These are phyloP conservation scores for Itoplectis maculator DNA, from an alignment of 2,888 invertebrate genomes.

Conservation along the genomic window DNA sequence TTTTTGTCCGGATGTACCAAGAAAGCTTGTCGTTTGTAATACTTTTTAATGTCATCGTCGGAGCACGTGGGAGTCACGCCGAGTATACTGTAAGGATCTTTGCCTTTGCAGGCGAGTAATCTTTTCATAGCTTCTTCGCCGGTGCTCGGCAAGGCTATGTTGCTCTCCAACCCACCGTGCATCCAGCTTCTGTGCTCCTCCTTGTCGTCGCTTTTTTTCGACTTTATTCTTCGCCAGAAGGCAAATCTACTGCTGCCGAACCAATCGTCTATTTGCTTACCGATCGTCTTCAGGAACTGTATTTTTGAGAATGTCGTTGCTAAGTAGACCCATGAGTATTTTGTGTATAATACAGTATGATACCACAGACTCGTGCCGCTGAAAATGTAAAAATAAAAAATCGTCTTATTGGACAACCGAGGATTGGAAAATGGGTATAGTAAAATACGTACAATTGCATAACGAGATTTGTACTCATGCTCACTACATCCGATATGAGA, in stretches of 20 bases:
- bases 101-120: constrained; percentile 96
- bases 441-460: constrained; percentile 89
- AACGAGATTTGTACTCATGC: constrained; percentile 90
- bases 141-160: constrained; percentile 93
- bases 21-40: constrained; percentile 97
- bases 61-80: constrained; percentile 95
- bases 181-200: constrained; percentile 85
- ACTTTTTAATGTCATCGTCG: constrained; percentile 97
- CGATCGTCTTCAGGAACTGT: constrained; percentile 80
- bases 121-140: constrained; percentile 98
- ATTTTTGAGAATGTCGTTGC: constrained; percentile 80
- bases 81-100: constrained; percentile 97
- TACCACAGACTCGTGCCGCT: constrained; percentile 82
- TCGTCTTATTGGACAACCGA: constrained; percentile 33
- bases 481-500: constrained; percentile 92
- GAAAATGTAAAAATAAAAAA: constrained; percentile 65
- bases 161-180: constrained; percentile 87
- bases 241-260: constrained; percentile 87
- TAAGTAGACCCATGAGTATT: constrained; percentile 80
- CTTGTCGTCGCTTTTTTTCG: constrained; percentile 82
- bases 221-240: constrained; percentile 87
- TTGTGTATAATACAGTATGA: constrained; percentile 80
- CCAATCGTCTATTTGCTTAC: constrained; percentile 86
- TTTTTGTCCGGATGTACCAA: constrained; percentile 98
- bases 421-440: constrained; percentile 29